Evolutionary conservation across 2,888 invertebrate species (phyloP), one percentile per base, ranked within the genome.

Genomic region (Scaptomyza parva): DNA sequence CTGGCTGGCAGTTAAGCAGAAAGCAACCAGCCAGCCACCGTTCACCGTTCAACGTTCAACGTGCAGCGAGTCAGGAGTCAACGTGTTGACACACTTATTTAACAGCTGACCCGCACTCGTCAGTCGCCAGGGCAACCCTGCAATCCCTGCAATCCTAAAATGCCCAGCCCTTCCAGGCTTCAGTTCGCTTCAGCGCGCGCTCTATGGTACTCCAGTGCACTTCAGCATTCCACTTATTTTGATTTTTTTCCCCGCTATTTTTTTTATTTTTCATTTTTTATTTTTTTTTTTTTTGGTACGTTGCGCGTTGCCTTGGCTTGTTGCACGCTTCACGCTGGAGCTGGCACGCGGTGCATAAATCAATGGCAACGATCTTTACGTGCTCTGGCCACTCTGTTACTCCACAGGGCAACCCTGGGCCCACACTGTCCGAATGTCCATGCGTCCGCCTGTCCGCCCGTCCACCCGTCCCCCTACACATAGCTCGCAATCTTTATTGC

Each of bases 301-400:
- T 18, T 64, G 60, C 47, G 43, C 53, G 47, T 57, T 59, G 65
- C 57, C 60, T 48, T 83, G 72, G 88, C 85, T 86, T 84, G 88
- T 86, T 88, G 88, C 87, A 86, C 76, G 83, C 75, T 71, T 77
- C 82, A 84, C 64, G 87, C 83, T 82, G 50, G 63, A 71, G 22
- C 40, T 65, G 74, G 77, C 86, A 84, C 70, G 87, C 85, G 60
- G 85, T 70, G 70, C 87, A 88, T 85, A 85, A 85, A 85, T 85
- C 84, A 85, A 88, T 88, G 88, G 84, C 82, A 87, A 85, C 82
- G 84, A 88, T 82, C 88, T 82, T 78, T 88, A 85, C 84, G 84
- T 85, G 84, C 87, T 63, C 53, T 63, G 58, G 48, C 43, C 76
- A n/a, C n/a, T n/a, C n/a, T n/a, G 72, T 58, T 45, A 65, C 55